phyloP scores from a whole-genome alignment of 1,140 invertebrate genomes.

The Aleiodes sp. region DNA sequence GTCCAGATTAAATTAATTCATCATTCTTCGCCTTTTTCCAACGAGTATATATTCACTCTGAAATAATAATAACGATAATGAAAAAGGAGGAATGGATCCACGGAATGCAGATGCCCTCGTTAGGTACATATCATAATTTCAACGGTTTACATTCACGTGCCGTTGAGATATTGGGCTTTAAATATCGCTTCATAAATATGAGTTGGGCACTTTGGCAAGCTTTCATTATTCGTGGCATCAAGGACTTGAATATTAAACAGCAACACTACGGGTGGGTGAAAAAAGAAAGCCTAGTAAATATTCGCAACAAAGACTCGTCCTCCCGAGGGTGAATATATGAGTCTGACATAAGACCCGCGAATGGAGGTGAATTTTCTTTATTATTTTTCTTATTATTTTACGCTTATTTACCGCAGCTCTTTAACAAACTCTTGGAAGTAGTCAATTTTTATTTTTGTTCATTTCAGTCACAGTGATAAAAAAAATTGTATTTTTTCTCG shows the following conservation, averaged over 20 bases:
- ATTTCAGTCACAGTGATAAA: no score
- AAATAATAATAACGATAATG: no score
- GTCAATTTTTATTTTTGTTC: not conserved
- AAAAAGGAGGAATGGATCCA: no score
- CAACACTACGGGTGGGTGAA: not conserved
- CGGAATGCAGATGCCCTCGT: not conserved
- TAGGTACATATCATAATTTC: not conserved
- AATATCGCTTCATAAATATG: not conserved
- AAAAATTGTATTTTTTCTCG: no score
- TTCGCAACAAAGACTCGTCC: not conserved
- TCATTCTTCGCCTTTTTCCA: no score
- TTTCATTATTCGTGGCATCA: not conserved
- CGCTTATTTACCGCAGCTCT: no score
- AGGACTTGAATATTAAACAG: slow-evolving; percentile 5
- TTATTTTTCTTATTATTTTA: not conserved
- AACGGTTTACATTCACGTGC: not conserved
- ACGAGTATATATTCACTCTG: no score
- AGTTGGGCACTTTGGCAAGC: not conserved
- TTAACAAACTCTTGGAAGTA: not conserved
- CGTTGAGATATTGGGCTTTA: not conserved
- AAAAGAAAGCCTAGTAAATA: slow-evolving; percentile 2
- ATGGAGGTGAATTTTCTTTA: not conserved
- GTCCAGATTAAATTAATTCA: no score
- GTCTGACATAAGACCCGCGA: not conserved
- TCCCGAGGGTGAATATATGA: slow-evolving; percentile 1